A percentile compares a stretch with the other conserved stretches of the same genome.
phyloP scores from a whole-genome alignment of 2,797 vertebrate genomes.

The Okamejei kenojei region DNA sequence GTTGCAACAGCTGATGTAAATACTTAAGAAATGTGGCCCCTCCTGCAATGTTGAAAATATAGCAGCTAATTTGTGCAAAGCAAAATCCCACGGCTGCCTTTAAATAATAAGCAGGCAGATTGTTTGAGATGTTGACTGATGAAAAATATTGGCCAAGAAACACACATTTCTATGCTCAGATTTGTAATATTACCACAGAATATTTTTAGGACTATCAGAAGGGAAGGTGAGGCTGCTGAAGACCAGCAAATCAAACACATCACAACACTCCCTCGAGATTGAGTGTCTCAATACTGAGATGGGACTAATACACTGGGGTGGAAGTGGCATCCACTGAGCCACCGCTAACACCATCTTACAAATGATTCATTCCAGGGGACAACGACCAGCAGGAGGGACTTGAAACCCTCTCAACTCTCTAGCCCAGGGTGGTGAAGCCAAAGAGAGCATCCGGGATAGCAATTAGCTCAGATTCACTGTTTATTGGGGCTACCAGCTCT shows the following conservation, averaged over 20 bases:
- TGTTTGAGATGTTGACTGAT: neutral
- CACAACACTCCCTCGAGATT: neutral
- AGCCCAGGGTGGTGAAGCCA: no score
- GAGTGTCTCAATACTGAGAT: neutral
- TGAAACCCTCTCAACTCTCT: neutral
- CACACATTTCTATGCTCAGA: neutral
- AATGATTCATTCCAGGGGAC: neutral
- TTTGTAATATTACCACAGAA: neutral
- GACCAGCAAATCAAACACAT: neutral
- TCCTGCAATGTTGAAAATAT: no score
- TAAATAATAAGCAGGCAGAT: neutral
- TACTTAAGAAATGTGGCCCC: neutral
- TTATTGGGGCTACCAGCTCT: neutral
- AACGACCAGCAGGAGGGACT: neutral
- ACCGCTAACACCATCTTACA: neutral
- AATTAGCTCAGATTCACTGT: neutral
- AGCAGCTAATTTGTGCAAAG: neutral
- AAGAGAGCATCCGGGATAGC: neutral
- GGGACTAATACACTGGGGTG: neutral
- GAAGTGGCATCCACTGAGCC: no score
- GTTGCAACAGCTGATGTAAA: neutral
- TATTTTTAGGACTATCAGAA: neutral
- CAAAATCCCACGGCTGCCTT: neutral
- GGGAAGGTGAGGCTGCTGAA: neutral
- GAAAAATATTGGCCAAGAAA: neutral